Evolutionary conservation across 2,888 invertebrate species (phyloP), one percentile per base, ranked within the genome.

Genomic region (Phorcus lineatus): DNA sequence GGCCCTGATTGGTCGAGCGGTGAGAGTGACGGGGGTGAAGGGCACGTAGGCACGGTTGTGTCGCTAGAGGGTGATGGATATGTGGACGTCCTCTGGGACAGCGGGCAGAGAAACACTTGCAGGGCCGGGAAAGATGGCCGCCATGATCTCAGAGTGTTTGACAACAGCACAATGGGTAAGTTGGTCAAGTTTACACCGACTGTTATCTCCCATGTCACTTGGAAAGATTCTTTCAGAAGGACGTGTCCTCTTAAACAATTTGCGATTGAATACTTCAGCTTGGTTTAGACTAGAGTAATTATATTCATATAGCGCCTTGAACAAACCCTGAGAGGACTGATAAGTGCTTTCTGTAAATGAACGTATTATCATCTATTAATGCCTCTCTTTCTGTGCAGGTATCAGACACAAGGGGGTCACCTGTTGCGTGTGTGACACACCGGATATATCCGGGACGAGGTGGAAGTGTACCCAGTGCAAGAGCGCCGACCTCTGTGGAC

Each of bases 41-140:
- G 92, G 76, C 91, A 91, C 79, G 87, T 92, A n/a, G 92, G 90
- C 0, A 91, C 91, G 0, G 89, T 91, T 1, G 96, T 97, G 54
- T 84, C 85, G 79, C 85, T 87, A 80, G 94, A 94, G 11, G 96
- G 96, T 0, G 96, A 97, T 90, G 96, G 96, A 91, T 97, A 97
- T 2, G 97, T 96, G 2, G 96, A 97, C 53, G 96, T 97, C 6
- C 96, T 96, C 90, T 97, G 97, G 97, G 97, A 94, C 86, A 93
- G 91, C 36, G 93, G 93, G 9, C 89, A 90, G 22, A 87, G 91
- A 77, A 92, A 91, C 36, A 93, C 92, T 79, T 97, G 97, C 92
- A 94, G 97, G 86, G 95, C 96, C 74, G 97, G 97, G 9, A 96
- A 96, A 93, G 95, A 96, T 92, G 96, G 95, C 81, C 95, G 96